Conservation (phyloP, 2,113 vertebrate genomes). For the Galemys pyrenaicus region DNA sequence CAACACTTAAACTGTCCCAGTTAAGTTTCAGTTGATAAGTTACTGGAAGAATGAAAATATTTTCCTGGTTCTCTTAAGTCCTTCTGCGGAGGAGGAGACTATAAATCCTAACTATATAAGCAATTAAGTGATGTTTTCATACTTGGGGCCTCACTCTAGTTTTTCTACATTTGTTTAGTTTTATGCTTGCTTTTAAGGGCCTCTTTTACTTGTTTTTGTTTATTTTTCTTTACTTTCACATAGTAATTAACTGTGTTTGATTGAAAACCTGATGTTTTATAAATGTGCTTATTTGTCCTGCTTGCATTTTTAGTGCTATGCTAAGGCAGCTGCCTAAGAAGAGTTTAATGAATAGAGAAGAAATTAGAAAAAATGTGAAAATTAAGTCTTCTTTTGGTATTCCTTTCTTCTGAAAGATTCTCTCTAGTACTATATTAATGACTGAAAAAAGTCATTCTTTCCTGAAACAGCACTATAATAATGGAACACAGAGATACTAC, state of each 20-base stretch:
- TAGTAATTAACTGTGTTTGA: conserved; percentile 52
- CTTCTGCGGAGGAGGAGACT: background rate
- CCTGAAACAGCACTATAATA: background rate
- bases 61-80: background rate
- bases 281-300: conserved; percentile 27
- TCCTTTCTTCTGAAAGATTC: background rate
- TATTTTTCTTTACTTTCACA: conserved; percentile 51
- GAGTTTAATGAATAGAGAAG: background rate
- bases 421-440: conserved; percentile 24
- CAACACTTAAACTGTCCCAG: background rate
- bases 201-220: conserved; percentile 41
- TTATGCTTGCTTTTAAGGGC: conserved; percentile 43
- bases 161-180: conserved; percentile 43
- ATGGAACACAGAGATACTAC: background rate
- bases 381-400: background rate
- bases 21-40: conserved; percentile 16
- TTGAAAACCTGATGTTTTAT: conserved; percentile 43
- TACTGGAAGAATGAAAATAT: conserved; percentile 5
- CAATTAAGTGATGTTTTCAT: conserved; percentile 27
- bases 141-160: background rate
- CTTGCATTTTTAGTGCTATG: conserved; percentile 10
- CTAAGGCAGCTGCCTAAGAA: conserved; percentile 29
- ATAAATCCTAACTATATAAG: conserved; percentile 49
- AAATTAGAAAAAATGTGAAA: conserved; percentile 2
- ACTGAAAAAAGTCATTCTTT: conserved; percentile 11